Conservation (phyloP, 1,140 invertebrate genomes). For the Drosophila biarmipes region DNA sequence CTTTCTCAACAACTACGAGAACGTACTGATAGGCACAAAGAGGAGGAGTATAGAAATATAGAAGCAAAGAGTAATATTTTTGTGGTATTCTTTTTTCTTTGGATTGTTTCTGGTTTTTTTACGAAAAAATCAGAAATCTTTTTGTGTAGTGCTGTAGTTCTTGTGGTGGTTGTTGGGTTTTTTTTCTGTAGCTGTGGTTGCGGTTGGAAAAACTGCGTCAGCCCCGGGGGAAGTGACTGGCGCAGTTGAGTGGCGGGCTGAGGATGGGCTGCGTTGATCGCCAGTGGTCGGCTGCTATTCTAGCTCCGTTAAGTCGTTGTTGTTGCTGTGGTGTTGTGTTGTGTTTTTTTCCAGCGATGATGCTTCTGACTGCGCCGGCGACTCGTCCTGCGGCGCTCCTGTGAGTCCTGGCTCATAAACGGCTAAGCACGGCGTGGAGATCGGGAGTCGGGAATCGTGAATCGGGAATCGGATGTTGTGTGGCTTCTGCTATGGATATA, state of each 20-base stretch:
- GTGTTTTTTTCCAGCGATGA: conserved; percentile 62
- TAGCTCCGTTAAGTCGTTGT: conserved; percentile 79
- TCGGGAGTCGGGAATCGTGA: conserved; percentile 12
- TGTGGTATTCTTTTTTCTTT: conserved; percentile 21
- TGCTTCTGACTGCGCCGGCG: conserved; percentile 49
- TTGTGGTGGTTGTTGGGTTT: conserved; percentile 52
- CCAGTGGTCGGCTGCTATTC: conserved; percentile 72
- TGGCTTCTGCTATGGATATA: conserved; percentile 22
- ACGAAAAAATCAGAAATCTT: conserved; percentile 26
- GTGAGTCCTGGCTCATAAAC: conserved; percentile 56
- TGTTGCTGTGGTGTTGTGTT: conserved; percentile 23
- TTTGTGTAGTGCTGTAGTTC: conserved; percentile 60
- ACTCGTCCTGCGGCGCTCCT: conserved; percentile 33
- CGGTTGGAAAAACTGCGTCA: conserved; percentile 67
- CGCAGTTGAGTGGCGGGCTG: conserved; percentile 77
- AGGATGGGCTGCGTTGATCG: conserved; percentile 81
- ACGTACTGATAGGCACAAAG: conserved; percentile 77
- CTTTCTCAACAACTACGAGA: conserved; percentile 57
- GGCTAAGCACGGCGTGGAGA: not conserved
- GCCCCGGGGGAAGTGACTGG: conserved; percentile 42
- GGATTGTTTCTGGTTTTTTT: not conserved
- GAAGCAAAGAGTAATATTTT: conserved; percentile 66
- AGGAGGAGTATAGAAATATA: conserved; percentile 75
- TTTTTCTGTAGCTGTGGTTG: conserved; percentile 39
- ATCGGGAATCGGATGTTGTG: conserved; percentile 8